These are phyloP conservation scores for Leptogaster cylindrica DNA, from an alignment of 2,888 invertebrate species.

Conservation along the genomic window DNA sequence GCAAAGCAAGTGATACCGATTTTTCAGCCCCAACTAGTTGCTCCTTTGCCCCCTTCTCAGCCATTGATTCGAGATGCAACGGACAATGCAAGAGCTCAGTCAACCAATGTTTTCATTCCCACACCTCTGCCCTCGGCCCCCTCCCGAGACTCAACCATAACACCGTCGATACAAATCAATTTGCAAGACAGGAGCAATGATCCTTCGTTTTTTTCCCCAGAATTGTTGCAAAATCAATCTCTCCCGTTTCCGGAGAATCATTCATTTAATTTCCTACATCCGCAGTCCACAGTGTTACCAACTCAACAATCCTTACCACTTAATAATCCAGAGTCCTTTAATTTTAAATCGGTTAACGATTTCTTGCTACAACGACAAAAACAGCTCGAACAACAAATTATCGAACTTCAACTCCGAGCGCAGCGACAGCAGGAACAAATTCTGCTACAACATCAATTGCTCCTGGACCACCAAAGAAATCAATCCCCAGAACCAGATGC, in stretches of 20 bases:
- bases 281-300: conserved; percentile 41
- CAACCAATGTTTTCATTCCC: conserved; percentile 23
- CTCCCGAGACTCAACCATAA: too few species aligned
- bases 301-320: conserved; percentile 39
- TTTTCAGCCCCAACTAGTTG: conserved; percentile 59
- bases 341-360: conserved; percentile 52
- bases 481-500: conserved; percentile 47
- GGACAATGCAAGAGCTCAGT: conserved; percentile 2
- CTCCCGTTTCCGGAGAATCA: conserved; percentile 28
- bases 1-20: conserved; percentile 81
- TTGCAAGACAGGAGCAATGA: neutral
- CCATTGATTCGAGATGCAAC: conserved; percentile 11
- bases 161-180: conserved; percentile 24
- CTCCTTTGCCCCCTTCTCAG: conserved; percentile 20
- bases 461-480: conserved; percentile 64
- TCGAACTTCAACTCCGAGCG: conserved; percentile 70
- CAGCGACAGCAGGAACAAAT: conserved; percentile 75
- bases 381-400: conserved; percentile 73
- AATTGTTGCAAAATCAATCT: conserved; percentile 40
- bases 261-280: conserved; percentile 34
- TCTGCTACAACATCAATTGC: conserved; percentile 69
- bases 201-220: conserved; percentile 36
- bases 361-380: conserved; percentile 66
- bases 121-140: conserved; percentile 43
- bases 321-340: conserved; percentile 41